Evolutionary conservation across 2,888 invertebrate species (phyloP), one percentile per base, ranked within the genome.

Genomic region (Mimumesa dahlbomi): DNA sequence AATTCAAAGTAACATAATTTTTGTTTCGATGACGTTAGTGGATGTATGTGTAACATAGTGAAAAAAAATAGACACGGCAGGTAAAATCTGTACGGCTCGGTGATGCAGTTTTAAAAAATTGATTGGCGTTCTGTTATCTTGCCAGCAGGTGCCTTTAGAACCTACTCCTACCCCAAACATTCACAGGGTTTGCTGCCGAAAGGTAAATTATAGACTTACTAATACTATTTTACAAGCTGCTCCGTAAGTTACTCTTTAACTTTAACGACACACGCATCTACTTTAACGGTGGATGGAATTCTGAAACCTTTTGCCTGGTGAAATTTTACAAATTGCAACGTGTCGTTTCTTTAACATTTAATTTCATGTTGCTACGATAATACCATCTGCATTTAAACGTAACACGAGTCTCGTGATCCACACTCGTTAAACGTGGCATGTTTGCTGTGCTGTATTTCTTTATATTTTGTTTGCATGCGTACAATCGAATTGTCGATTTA

Each of bases 101-200:
- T 58, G 63, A 66, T 66, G 71, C 63, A 62, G 70, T 56, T 77
- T 63, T 75, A 64, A 58, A 67, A 57, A 63, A 80, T 80, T 83
- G 79, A 85, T 86, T 82, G 83, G 84, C 84, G 79, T 86, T 87
- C 81, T 87, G 77, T 88, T 89, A 81, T 88, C 87, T 87, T 87
- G 86, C 86, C 87, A 82, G 87, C 88, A 89, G 89, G 89, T 89
- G 81, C 85, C 87, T 85, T 88, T 89, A 86, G 87, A 87, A 78
- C 83, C 86, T 75, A 87, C 85, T 86, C 84, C 85, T 85, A 82
- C 87, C 86, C 85, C 84, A 88, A 85, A 87, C 86, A 87, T 91
- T 84, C 92, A 91, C 90, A 91, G 90, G 89, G 89, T 91, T 86
- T 91, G 92, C 91, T 91, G 91, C 87, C 89, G 90, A 79, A 91